A percentile compares a stretch with the other conserved stretches of the same genome.
These are phyloP conservation scores for Harpegnathos saltator DNA, from an alignment of 1,140 invertebrate genomes.

Conservation along the genomic window DNA sequence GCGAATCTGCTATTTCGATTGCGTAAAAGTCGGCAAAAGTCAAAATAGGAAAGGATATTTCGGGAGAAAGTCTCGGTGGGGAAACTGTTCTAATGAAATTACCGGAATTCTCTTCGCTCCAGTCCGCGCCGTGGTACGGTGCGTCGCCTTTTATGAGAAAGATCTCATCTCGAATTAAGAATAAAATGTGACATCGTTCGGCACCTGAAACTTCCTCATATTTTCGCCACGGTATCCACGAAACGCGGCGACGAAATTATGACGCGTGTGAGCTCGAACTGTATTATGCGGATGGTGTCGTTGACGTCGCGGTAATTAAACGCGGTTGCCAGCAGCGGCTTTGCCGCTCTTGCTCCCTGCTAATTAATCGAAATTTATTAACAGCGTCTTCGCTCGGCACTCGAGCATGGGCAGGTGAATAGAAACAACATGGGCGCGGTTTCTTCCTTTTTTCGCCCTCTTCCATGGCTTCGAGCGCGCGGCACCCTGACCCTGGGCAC, in stretches of 20 bases:
- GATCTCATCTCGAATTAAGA: no score
- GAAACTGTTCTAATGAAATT: no score
- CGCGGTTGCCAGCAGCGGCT: slow-evolving; percentile 8
- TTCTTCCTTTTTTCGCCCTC: slow-evolving; percentile 70
- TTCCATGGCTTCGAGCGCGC: slow-evolving; percentile 54
- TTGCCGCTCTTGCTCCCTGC: background rate
- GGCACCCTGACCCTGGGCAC: slow-evolving; percentile 77
- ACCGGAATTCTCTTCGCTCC: no score
- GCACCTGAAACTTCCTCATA: background rate
- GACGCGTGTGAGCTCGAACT: slow-evolving; percentile 56
- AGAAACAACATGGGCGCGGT: slow-evolving; percentile 72
- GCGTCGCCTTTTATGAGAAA: no score
- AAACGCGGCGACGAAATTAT: slow-evolving; percentile 61
- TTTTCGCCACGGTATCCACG: slow-evolving; percentile 40
- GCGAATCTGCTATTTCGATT: no score
- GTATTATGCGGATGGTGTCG: slow-evolving; percentile 51
- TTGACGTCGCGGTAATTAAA: slow-evolving; percentile 54
- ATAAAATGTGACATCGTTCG: no score
- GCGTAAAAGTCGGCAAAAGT: no score
- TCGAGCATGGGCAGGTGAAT: slow-evolving; percentile 73
- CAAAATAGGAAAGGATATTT: no score
- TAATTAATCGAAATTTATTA: slow-evolving; percentile 71
- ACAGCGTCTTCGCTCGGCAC: slow-evolving; percentile 52
- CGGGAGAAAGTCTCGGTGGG: no score
- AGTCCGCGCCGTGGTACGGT: no score